Base-by-base conservation (phyloP, 2,888 invertebrate genomes). In the Phaedon cochleariae region DNA sequence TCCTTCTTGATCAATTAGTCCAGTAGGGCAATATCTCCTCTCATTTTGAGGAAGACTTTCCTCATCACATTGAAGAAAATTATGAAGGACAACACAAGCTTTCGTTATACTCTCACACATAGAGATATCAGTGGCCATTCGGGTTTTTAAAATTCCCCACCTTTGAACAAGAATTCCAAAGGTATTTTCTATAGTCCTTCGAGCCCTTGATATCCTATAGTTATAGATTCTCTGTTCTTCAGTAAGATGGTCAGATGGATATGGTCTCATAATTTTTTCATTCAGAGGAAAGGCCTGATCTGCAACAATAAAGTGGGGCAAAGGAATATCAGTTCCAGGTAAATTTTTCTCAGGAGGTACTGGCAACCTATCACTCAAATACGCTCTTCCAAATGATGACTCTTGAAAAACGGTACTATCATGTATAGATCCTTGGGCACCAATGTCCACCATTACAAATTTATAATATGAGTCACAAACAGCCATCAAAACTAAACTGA, bases 401-500 rank as follows among this genome's bases (percentile, higher is more conserved):
- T 49, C 20, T 49, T 22, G 49, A 21, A 49, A 49, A 4, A 49
- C 49, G 18, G 49, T 49, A 7, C 21, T 49, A 21, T 49, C 49
- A 49, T 49, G 6, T 7, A 49, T 20, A 21, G 21, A 21, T 21
- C 49, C 49, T 10, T 34, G 31, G 4, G 31, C 10, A 9, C 31
- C 31, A 34, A 34, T 34, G 10, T 34, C 31, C 31, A 34, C 31
- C 31, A 34, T 34, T 5, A 10, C 10, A 34, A 34, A 34, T 10
- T 34, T 10, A 10, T 34, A 34, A 34, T 34, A 34, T 7, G 31
- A 5, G 9, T 34, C 31, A 10, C 49, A 49, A 7, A 20, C 49
- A n/a, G 49, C 49, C 49, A 49, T 49, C 9, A 49, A 21, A 21
- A 49, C 49, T 21, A 49, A 49, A 49, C 49, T 49, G 20, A 49